A percentile compares a stretch with the other conserved stretches of the same genome.
These are phyloP conservation scores for Corythaixoides concolor DNA, from an alignment of 2,113 vertebrate species.

Conservation along the genomic window DNA sequence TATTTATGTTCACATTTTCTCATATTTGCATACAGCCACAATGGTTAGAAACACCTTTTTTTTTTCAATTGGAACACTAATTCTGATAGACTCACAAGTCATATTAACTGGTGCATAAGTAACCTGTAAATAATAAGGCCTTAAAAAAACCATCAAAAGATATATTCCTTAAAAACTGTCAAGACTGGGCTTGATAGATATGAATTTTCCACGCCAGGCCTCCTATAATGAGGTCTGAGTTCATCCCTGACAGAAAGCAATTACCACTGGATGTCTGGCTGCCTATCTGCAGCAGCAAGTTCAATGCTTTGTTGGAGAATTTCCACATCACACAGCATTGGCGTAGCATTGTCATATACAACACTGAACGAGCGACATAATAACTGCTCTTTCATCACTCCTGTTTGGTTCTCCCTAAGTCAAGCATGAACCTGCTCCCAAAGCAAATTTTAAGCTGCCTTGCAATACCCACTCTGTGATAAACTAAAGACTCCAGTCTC, in stretches of 20 bases:
- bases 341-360: not conserved
- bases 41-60: not conserved
- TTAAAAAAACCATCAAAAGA: not conserved
- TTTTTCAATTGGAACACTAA: not conserved
- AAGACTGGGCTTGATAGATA: not conserved
- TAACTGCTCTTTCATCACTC: not conserved
- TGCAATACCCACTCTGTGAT: not conserved
- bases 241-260: slow-evolving; percentile 9
- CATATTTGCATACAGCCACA: not conserved
- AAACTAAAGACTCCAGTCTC: not conserved
- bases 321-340: not conserved
- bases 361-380: not conserved
- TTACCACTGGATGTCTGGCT: not conserved
- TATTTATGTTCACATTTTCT: not conserved
- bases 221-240: not conserved
- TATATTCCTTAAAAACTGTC: not conserved
- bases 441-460: not conserved
- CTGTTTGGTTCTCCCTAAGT: not conserved
- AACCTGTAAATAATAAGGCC: not conserved
- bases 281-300: not conserved
- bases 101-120: not conserved
- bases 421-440: not conserved
- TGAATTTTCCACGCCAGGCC: not conserved
- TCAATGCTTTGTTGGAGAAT: not conserved
- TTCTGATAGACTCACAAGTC: not conserved